Base-by-base conservation (phyloP, 2,888 invertebrate genomes). In the Chirona hameri region DNA sequence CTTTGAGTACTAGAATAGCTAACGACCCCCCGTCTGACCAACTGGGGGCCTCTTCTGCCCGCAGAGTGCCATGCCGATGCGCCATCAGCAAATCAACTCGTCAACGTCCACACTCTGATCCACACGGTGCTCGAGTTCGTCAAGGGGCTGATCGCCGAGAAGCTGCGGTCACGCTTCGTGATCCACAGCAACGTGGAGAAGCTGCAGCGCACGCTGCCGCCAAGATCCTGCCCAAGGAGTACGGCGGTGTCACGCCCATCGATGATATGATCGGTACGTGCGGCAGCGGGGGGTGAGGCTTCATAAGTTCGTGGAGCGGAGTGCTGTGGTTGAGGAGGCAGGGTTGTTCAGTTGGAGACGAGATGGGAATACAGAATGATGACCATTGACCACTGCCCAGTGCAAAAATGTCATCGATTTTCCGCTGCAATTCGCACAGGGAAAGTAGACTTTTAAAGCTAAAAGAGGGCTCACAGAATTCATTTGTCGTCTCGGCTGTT, bases 181-280 rank as follows among this genome's bases (percentile, higher is more conserved):
- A 91, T 95, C 84, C 94, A 95, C 87, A 93, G 93, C 86, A 91
- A 90, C 52, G 87, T 93, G 46, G 92, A 93, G 14, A 93, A 94
- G n/a, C 88, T 95, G 60, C 91, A 91, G 85, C 90, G 92, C 76
- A 91, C 92, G 85, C 90, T 95, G 14, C 92, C 87, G 91, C 92
- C 46, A 91, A 92, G 84, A 93, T 95, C 86, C 88, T 95, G 82
- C 95, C 95, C 0, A 92, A 92, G 86, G 95, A 95, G 87, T 95
- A 95, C 86, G 95, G 95, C 9, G 95, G 95, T 15, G 91, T 89
- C n/a, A 92, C 94, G 89, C 94, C 94, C 0, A 92, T 95, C 92
- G 90, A 91, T 81, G 92, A 94, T 87, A 94, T 95, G 94, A 94
- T 95, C 85, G 92, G 94, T 94, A 87, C 90, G 92, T 92, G 92